Conservation (phyloP, 2,888 invertebrate species). For the Pheosia gnoma region DNA sequence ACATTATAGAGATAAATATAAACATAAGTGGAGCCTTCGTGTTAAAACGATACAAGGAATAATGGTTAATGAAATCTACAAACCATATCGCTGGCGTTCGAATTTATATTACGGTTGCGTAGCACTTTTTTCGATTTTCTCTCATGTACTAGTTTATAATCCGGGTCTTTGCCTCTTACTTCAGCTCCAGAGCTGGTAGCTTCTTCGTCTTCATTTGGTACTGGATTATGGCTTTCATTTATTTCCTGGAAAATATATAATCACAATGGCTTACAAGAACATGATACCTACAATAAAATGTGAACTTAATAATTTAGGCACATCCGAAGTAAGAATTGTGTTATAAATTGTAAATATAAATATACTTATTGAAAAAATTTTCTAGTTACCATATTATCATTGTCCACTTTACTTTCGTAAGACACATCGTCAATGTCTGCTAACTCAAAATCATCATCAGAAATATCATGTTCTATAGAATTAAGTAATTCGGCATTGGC, state of each 20-base stretch:
- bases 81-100: slow-evolving; percentile 35
- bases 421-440: slow-evolving; percentile 13
- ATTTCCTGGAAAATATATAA: slow-evolving; percentile 15
- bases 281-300: neutral
- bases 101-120: slow-evolving; percentile 23
- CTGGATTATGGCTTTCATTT: slow-evolving; percentile 10
- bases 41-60: neutral
- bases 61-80: neutral
- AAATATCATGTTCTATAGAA: slow-evolving; percentile 13
- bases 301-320: no score
- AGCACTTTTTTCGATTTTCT: slow-evolving; percentile 22
- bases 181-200: slow-evolving; percentile 10
- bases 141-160: slow-evolving; percentile 13
- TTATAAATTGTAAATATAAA: neutral
- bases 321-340: no score
- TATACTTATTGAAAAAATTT: neutral
- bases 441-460: slow-evolving; percentile 19
- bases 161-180: slow-evolving; percentile 8
- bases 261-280: neutral
- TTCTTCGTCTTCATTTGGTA: slow-evolving; percentile 13
- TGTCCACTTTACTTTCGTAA: slow-evolving; percentile 18
- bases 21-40: no score
- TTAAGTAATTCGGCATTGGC: slow-evolving; percentile 10
- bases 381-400: slow-evolving; percentile 15
- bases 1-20: no score